Evolutionary conservation across 2,113 vertebrate species (phyloP).

Genomic region (Proterorhinus semilunaris): DNA sequence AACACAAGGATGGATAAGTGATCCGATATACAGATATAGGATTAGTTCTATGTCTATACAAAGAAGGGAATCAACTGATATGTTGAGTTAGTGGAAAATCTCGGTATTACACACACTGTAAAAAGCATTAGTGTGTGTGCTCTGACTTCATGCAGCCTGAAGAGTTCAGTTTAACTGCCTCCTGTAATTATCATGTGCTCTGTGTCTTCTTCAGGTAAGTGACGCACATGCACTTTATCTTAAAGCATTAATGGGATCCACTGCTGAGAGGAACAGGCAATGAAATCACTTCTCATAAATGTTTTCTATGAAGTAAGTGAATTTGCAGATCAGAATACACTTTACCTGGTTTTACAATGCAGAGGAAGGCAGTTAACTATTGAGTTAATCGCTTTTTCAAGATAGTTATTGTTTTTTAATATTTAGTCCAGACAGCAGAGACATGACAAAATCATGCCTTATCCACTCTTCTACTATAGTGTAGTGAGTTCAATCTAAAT

Average conservation of each 20-base stretch:
- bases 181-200: neutral
- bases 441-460: neutral
- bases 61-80: neutral
- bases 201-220: neutral
- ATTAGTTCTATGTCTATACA: constrained; percentile 2
- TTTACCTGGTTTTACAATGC: constrained; percentile 17
- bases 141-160: constrained; percentile 9
- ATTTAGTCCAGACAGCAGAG: neutral
- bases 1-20: neutral
- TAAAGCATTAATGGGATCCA: constrained; percentile 27
- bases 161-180: neutral
- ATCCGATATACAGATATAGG: neutral
- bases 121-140: constrained; percentile 8
- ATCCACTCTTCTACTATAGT: neutral
- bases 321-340: constrained; percentile 23
- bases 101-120: constrained; percentile 9
- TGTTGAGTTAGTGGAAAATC: constrained; percentile 6
- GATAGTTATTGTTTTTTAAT: neutral
- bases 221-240: neutral
- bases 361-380: constrained; percentile 25
- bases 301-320: constrained; percentile 38
- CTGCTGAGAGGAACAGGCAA: constrained; percentile 15
- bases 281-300: constrained; percentile 50
- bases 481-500: too few species aligned
- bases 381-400: neutral